A percentile compares a stretch with the other conserved stretches of the same genome.
phyloP scores from a whole-genome alignment of 2,888 invertebrate species.

The Chymomyza amoena region DNA sequence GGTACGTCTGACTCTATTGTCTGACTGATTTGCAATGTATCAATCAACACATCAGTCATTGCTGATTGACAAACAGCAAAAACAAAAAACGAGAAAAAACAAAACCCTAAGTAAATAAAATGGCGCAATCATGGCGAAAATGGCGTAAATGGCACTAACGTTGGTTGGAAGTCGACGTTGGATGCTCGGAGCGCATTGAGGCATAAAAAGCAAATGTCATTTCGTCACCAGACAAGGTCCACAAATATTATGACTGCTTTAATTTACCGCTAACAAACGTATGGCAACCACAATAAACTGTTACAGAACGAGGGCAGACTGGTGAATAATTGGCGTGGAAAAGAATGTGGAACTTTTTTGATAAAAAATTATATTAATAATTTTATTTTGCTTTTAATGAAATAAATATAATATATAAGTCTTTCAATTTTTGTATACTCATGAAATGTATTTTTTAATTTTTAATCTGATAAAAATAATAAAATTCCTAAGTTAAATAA shows the following conservation, averaged over 20 bases:
- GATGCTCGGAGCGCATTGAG: constrained; percentile 18
- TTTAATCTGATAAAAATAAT: too few relatives aligned
- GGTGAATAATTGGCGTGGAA: too few relatives aligned
- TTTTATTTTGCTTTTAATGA: too few relatives aligned
- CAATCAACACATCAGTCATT: neutral
- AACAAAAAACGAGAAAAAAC: too few relatives aligned
- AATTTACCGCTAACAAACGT: constrained; percentile 10
- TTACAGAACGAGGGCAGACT: neutral
- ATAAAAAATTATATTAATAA: too few relatives aligned
- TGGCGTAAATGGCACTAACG: neutral
- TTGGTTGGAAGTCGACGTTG: neutral
- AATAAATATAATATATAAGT: too few relatives aligned
- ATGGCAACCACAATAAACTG: constrained; percentile 11
- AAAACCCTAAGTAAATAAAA: neutral
- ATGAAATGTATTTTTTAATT: too few relatives aligned
- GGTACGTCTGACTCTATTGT: neutral
- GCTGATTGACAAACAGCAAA: neutral
- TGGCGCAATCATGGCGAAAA: neutral
- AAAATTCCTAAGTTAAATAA: too few relatives aligned
- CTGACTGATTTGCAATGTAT: neutral
- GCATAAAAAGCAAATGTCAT: constrained; percentile 35
- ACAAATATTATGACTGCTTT: constrained; percentile 34
- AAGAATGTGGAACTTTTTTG: too few relatives aligned
- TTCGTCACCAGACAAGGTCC: constrained; percentile 12
- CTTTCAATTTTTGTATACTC: too few relatives aligned